These are phyloP conservation scores for Poecile montanus DNA, from an alignment of 2,797 vertebrate species.

Conservation along the genomic window DNA sequence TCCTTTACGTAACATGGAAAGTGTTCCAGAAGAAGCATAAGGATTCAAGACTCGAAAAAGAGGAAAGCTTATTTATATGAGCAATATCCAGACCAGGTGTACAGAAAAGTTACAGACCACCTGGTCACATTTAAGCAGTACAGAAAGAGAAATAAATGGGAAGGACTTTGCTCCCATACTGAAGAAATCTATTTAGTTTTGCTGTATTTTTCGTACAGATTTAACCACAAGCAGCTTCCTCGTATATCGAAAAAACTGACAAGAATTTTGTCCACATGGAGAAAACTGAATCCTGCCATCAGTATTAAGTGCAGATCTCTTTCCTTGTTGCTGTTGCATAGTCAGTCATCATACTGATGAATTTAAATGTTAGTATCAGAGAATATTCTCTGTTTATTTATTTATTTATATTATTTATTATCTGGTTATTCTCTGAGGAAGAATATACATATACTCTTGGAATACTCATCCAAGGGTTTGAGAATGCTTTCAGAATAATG, in stretches of 20 bases:
- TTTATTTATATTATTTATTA: no score
- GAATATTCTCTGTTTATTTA: neutral
- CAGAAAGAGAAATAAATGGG: neutral
- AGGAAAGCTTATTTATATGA: neutral
- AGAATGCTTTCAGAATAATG: neutral
- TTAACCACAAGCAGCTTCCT: neutral
- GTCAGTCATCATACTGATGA: neutral
- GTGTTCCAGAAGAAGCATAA: slow-evolving; percentile 17
- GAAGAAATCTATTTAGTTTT: neutral
- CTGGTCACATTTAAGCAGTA: neutral
- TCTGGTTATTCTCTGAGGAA: neutral
- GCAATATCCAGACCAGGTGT: neutral
- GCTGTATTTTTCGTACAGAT: neutral
- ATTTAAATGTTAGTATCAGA: neutral
- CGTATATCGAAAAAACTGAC: neutral
- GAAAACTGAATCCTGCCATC: neutral
- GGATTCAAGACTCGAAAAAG: neutral
- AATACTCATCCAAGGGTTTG: neutral
- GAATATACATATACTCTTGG: neutral
- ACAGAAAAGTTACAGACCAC: neutral
- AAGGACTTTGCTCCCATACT: neutral
- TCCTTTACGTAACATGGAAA: slow-evolving; percentile 26
- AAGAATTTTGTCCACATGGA: neutral
- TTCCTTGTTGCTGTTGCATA: neutral
- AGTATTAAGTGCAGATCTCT: neutral